Percentiles rank a stretch among this genome's conserved stretches.
Conservation (phyloP, 2,888 invertebrate species). For the Bombyx huttoni region DNA sequence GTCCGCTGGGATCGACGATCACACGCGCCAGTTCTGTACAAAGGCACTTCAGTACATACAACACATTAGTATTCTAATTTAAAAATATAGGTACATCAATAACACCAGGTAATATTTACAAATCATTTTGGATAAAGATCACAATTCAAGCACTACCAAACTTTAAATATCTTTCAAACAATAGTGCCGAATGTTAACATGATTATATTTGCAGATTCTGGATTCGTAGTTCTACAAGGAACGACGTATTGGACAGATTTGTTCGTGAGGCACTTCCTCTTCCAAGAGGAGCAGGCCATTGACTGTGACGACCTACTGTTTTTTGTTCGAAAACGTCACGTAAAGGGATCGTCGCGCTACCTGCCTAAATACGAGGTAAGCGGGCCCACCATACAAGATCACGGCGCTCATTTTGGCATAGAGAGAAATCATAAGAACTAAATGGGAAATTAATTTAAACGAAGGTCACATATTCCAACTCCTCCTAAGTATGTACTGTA, state of each 20-base stretch:
- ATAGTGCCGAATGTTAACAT: neutral
- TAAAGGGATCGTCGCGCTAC: constrained; percentile 88
- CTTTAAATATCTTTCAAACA: neutral
- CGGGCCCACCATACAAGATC: constrained; percentile 3
- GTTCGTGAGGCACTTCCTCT: constrained; percentile 93
- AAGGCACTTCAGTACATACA: neutral
- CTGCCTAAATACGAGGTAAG: constrained; percentile 90
- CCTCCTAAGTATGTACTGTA: too few species aligned
- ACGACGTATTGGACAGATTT: constrained; percentile 97
- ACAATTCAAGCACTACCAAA: neutral
- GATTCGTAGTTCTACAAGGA: constrained; percentile 92
- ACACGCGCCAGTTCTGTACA: neutral
- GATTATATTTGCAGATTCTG: constrained; percentile 76
- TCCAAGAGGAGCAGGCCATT: constrained; percentile 89
- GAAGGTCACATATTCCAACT: too few species aligned
- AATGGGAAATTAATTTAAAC: neutral
- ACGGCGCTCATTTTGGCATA: neutral
- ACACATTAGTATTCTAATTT: neutral
- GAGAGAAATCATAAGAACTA: neutral
- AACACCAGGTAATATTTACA: neutral
- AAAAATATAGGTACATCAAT: constrained; percentile 5
- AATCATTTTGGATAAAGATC: neutral
- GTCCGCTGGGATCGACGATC: neutral
- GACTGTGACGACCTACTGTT: constrained; percentile 96
- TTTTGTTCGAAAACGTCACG: constrained; percentile 94